These are phyloP conservation scores for Bicyclus anynana DNA, from an alignment of 1,140 invertebrate species.

Conservation along the genomic window DNA sequence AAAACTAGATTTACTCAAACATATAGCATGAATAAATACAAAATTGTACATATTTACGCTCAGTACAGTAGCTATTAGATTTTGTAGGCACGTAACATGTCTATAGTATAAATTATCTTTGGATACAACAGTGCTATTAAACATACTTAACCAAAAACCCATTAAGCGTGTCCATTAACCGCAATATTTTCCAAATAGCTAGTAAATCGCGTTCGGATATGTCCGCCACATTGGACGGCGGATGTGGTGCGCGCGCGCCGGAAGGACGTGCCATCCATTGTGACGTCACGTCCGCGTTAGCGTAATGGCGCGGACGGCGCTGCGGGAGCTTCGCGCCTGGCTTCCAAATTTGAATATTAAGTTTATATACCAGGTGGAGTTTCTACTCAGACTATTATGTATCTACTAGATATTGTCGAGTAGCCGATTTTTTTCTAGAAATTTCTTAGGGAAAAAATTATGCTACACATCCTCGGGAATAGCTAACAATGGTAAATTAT, in stretches of 20 bases:
- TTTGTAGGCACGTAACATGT: too few relatives aligned
- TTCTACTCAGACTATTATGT: neutral
- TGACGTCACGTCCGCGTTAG: slow-evolving; percentile 25
- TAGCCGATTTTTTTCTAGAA: too few relatives aligned
- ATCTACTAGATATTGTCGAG: too few relatives aligned
- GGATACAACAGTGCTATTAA: neutral
- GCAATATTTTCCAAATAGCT: slow-evolving; percentile 27
- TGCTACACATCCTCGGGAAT: too few relatives aligned
- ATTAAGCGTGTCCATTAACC: slow-evolving; percentile 23
- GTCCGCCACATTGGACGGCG: slow-evolving; percentile 22
- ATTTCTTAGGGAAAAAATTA: too few relatives aligned
- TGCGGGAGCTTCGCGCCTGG: slow-evolving; percentile 8
- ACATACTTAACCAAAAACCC: slow-evolving; percentile 15
- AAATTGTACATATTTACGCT: too few relatives aligned
- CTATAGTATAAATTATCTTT: too few relatives aligned
- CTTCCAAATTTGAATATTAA: slow-evolving; percentile 3
- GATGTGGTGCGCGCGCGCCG: slow-evolving; percentile 25
- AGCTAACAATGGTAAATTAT: too few relatives aligned
- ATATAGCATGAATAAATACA: too few relatives aligned
- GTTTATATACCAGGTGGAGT: neutral
- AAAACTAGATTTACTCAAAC: too few relatives aligned
- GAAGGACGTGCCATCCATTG: slow-evolving; percentile 25
- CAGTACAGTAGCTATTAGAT: too few relatives aligned
- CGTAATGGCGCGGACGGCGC: slow-evolving; percentile 6
- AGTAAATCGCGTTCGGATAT: slow-evolving; percentile 28